A percentile compares a stretch with the other conserved stretches of the same genome.
Conservation (phyloP, 2,888 invertebrate species). For the Phyto melanocephala region DNA sequence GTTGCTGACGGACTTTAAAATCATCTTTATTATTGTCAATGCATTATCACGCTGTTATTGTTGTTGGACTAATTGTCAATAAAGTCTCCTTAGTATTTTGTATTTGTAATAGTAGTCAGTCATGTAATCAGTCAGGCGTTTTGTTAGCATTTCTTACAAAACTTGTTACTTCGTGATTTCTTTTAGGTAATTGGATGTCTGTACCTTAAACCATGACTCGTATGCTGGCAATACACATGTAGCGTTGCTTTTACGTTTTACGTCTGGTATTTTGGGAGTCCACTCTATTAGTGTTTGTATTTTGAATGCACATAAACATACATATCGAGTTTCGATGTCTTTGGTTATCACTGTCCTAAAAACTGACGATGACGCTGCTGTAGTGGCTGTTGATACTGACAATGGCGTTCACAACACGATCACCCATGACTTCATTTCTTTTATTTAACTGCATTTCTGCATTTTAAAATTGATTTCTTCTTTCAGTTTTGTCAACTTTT, state of each 20-base stretch:
- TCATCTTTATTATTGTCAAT: conserved; percentile 20
- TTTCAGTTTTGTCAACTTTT: background rate
- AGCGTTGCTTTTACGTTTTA: no score
- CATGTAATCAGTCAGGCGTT: no score
- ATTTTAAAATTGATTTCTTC: conserved; percentile 44
- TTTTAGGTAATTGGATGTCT: background rate
- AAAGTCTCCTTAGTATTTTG: background rate
- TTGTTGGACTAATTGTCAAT: background rate
- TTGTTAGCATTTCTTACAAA: background rate
- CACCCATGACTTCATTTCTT: conserved; percentile 34
- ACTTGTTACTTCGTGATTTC: background rate
- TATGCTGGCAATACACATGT: background rate
- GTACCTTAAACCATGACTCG: background rate
- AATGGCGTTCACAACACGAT: conserved; percentile 29
- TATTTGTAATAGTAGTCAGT: background rate
- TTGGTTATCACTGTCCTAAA: no score
- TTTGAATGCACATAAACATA: no score
- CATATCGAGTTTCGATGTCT: no score
- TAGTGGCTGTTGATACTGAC: conserved; percentile 27
- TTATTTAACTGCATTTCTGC: conserved; percentile 19
- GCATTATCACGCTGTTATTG: conserved; percentile 11
- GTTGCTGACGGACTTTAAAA: conserved; percentile 35
- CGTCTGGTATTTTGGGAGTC: no score
- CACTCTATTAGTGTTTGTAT: no score
- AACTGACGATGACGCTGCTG: background rate